These are phyloP conservation scores for Chironomus riparius DNA, from an alignment of 2,888 invertebrate genomes.

Conservation along the genomic window DNA sequence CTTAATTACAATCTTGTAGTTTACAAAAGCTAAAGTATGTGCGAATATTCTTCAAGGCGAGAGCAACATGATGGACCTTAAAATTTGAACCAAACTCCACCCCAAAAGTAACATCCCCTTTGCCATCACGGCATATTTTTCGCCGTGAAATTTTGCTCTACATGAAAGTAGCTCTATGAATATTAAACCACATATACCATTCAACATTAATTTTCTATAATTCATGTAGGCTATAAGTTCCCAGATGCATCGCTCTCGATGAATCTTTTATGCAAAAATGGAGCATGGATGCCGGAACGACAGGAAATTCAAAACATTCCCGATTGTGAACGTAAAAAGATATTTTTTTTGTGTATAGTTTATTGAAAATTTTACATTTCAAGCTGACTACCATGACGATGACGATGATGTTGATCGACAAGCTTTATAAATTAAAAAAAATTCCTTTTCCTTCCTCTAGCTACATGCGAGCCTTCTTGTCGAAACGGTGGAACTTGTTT, in stretches of 20 bases:
- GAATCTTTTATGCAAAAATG: conserved; percentile 58
- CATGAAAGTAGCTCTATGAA: not conserved
- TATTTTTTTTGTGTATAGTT: not conserved
- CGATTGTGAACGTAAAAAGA: conserved; percentile 56
- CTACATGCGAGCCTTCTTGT: conserved; percentile 63
- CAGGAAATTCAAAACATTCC: conserved; percentile 54
- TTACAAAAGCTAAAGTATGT: too few species aligned
- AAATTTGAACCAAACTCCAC: too few species aligned
- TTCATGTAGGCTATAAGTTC: conserved; percentile 49
- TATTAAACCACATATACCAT: not conserved
- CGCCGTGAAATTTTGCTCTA: too few species aligned
- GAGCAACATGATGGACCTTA: too few species aligned
- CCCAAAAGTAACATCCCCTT: too few species aligned
- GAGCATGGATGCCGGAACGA: conserved; percentile 60
- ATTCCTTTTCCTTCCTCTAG: conserved; percentile 37
- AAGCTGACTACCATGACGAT: not conserved
- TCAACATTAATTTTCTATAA: conserved; percentile 27
- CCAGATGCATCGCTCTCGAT: conserved; percentile 60
- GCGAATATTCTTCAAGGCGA: too few species aligned
- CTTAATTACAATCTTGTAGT: too few species aligned
- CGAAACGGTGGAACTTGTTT: conserved; percentile 74
- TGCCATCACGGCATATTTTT: too few species aligned
- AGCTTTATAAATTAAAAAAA: not conserved
- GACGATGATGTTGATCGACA: too few species aligned
- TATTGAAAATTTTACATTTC: conserved; percentile 11